Evolutionary conservation across 2,797 vertebrate species (phyloP), one percentile per base, ranked within the genome.

Genomic region (Myoxocephalus aenaeus): DNA sequence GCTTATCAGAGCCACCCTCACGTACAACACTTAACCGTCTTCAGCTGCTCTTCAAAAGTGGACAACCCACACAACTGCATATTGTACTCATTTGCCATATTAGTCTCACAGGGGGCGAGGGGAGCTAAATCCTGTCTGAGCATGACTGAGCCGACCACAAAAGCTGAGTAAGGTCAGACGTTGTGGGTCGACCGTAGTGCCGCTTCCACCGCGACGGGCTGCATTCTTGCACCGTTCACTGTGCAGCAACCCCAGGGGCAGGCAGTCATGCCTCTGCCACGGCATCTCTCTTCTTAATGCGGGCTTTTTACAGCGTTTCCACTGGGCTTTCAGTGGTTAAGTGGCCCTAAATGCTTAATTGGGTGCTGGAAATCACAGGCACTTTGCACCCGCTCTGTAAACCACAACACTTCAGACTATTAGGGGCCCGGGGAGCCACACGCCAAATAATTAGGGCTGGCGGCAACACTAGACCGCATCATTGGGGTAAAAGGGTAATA

Each of bases 351-450:
- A 92, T 92, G 86, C 92, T 94, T 95, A 92, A 95, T 92, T 91
- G 88, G 93, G 92, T 95, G 93, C 91, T 94, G 92, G 94, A 95
- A 95, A 93, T 94, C 90, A 94, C 91, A 92, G 93, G 86, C 92
- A 92, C 88, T 95, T 94, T 92, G 90, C 93, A 94, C 92, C 86
- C 85, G 81, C 84, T 91, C 88, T 92, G 90, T 95, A 94, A 95
- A 95, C 92, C 90, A 80, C 92, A 91, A 92, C 92, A 93, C 90
- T 93, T 93, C 74, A 87, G 87, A 87, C 89, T 89, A 93, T 94
- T 94, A 94, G 89, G 86, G 87, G 86, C 86, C 87, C 75, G 65
- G 62, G 71, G 80, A 82, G 91, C 90, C 90, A 91, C 92, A 93
- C 88, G 89, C 84, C 89, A 85, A 93, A 90, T 93, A 93, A 95